Conservation (phyloP, 2,113 vertebrate species). For the Pagrus major region DNA sequence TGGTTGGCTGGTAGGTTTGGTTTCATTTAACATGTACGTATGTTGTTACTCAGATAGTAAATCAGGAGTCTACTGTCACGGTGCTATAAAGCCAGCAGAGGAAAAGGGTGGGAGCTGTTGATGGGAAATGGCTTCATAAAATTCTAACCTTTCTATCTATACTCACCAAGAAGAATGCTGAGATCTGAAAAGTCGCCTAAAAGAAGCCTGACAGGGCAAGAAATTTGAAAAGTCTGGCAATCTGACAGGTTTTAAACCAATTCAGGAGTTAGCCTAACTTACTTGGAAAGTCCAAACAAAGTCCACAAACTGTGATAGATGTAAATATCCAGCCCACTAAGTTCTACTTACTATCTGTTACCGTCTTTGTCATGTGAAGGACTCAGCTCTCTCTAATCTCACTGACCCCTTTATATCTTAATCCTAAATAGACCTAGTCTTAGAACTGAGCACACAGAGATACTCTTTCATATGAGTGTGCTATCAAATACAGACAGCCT, state of each 20-base stretch:
- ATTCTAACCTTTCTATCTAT: not conserved
- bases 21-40: no score
- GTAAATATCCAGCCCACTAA: no score
- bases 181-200: not conserved
- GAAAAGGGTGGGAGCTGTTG: not conserved
- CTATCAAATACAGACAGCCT: not conserved
- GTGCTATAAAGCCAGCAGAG: no score
- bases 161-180: not conserved
- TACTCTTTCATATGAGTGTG: not conserved
- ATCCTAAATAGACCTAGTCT: not conserved
- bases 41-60: not conserved
- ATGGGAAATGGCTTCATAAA: not conserved
- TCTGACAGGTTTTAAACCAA: not conserved
- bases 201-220: no score
- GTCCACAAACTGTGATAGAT: no score
- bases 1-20: not conserved
- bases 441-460: not conserved
- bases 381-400: not conserved
- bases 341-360: not conserved
- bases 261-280: no score
- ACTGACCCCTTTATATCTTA: not conserved
- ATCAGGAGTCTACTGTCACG: not conserved
- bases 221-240: not conserved
- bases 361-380: not conserved
- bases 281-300: no score